A percentile compares a stretch with the other conserved stretches of the same genome.
Evolutionary conservation across 2,888 invertebrate species (phyloP).

Genomic region (Osmoderma eremita): DNA sequence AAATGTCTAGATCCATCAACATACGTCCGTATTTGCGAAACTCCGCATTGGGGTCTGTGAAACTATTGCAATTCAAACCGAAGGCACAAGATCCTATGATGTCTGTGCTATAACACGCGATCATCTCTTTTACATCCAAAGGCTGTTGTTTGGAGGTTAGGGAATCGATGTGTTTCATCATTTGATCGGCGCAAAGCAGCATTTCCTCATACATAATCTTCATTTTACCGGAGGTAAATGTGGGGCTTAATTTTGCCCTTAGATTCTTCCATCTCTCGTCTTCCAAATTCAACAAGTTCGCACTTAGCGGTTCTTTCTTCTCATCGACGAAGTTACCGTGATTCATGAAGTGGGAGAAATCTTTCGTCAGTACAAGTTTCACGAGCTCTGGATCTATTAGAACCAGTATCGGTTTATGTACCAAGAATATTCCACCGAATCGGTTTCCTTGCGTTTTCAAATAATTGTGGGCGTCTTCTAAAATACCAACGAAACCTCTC

Average conservation of each 20-base stretch:
- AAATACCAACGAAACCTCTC: neutral
- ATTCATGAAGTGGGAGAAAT: conserved; percentile 70
- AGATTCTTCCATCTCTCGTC: conserved; percentile 26
- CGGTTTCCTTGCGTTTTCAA: neutral
- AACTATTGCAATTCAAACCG: conserved; percentile 29
- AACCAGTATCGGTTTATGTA: conserved; percentile 47
- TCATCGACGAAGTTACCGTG: conserved; percentile 60
- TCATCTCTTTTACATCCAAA: conserved; percentile 27
- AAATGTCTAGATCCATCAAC: too few species aligned
- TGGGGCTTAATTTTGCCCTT: conserved; percentile 17
- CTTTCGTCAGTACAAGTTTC: conserved; percentile 65
- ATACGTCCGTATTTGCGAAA: conserved; percentile 31
- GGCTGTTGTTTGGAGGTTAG: neutral
- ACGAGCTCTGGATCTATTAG: conserved; percentile 41
- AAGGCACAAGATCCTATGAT: conserved; percentile 38
- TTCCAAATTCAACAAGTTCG: conserved; percentile 20
- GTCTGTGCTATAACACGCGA: conserved; percentile 34
- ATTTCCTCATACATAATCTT: conserved; percentile 25
- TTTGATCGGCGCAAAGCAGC: conserved; percentile 2
- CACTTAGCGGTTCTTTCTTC: conserved; percentile 18
- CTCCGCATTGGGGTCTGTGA: conserved; percentile 19
- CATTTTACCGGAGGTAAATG: conserved; percentile 31
- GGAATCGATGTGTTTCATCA: neutral
- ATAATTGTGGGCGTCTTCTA: neutral
- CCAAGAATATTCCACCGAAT: conserved; percentile 14